A percentile compares a stretch with the other conserved stretches of the same genome.
Evolutionary conservation across 2,113 vertebrate genomes (phyloP).

Genomic region (Odobenus rosmarus): DNA sequence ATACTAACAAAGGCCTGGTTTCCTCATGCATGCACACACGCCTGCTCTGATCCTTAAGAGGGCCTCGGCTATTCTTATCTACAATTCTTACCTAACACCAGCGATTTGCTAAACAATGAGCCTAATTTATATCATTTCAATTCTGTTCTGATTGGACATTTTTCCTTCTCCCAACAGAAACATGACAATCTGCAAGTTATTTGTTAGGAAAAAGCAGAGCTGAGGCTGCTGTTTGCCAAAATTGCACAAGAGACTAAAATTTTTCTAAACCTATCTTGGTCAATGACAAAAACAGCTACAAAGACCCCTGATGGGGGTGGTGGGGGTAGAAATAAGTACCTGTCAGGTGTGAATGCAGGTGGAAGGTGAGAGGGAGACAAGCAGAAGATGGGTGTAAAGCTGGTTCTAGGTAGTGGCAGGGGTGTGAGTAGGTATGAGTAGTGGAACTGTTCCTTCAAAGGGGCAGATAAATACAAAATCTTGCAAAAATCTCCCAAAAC

Average conservation of each 20-base stretch:
- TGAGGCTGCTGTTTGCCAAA: constrained; percentile 54
- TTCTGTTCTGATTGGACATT: constrained; percentile 71
- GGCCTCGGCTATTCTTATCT: constrained; percentile 56
- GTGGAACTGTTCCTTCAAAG: background rate
- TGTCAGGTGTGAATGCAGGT: background rate
- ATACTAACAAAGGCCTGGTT: constrained; percentile 67
- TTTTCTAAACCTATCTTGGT: constrained; percentile 65
- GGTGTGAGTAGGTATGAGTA: fast-evolving
- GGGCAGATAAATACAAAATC: background rate
- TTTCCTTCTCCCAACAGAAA: constrained; percentile 56
- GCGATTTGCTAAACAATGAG: constrained; percentile 71
- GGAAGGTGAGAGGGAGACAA: background rate
- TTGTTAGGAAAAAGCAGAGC: constrained; percentile 63
- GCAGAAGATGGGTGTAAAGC: background rate
- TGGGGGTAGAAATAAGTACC: background rate
- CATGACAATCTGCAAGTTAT: constrained; percentile 75
- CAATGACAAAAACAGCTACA: constrained; percentile 61
- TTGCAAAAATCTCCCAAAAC: background rate
- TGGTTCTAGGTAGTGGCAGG: background rate
- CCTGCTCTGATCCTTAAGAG: constrained; percentile 55
- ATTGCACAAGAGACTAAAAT: background rate
- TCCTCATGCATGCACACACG: background rate
- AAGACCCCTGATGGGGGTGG: background rate
- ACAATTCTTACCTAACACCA: constrained; percentile 75
- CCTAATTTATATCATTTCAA: constrained; percentile 73